Conservation (phyloP, 2,888 invertebrate genomes). For the Pocota personata region DNA sequence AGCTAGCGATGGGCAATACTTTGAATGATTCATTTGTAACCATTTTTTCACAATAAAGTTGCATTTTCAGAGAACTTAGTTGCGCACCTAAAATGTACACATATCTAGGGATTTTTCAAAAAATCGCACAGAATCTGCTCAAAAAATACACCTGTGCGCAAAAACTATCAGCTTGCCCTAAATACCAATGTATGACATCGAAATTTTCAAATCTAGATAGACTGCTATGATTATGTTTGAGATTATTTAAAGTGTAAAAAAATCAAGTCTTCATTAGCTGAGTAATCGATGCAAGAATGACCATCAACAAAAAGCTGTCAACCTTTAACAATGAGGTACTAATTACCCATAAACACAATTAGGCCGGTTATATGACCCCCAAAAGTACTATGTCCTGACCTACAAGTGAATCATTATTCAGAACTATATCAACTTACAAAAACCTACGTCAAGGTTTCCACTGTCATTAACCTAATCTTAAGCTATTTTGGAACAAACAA, state of each 20-base stretch:
- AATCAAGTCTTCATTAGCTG: neutral
- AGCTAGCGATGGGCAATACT: too few relatives aligned
- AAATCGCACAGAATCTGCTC: too few relatives aligned
- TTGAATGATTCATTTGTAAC: too few relatives aligned
- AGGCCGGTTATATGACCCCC: neutral
- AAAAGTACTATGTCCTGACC: neutral
- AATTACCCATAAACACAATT: neutral
- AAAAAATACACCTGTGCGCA: too few relatives aligned
- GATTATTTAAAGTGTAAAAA: neutral
- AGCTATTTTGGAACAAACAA: constrained; percentile 32
- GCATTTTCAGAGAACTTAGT: too few relatives aligned
- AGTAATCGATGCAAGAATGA: neutral
- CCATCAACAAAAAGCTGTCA: neutral
- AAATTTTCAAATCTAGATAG: too few relatives aligned
- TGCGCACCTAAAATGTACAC: too few relatives aligned
- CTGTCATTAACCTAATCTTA: constrained; percentile 32
- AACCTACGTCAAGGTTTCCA: constrained; percentile 1
- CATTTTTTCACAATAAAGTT: too few relatives aligned
- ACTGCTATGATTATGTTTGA: too few relatives aligned
- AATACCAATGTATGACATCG: too few relatives aligned
- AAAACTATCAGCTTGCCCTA: too few relatives aligned
- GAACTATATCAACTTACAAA: neutral
- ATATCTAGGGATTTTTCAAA: too few relatives aligned
- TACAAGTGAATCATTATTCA: constrained; percentile 2
- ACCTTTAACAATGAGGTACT: neutral